Conservation (phyloP, 2,797 vertebrate species). For the Peromyscus nudipes region DNA sequence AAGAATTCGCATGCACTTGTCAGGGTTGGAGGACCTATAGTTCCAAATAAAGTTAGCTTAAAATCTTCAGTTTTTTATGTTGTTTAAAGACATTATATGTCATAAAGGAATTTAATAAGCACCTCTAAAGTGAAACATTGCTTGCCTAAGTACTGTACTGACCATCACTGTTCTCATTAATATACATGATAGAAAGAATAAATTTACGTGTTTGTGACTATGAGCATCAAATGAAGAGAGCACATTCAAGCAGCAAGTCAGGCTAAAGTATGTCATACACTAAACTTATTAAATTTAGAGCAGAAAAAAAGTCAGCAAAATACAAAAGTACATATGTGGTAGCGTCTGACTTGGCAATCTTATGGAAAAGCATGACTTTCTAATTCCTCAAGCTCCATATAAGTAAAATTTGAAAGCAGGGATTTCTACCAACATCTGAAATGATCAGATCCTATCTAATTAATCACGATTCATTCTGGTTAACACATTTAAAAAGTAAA, state of each 20-base stretch:
- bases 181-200: not conserved
- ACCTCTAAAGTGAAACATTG: not conserved
- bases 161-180: not conserved
- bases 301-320: not conserved
- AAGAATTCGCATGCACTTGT: not conserved
- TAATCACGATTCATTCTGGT: not conserved
- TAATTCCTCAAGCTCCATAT: not conserved
- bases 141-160: not conserved
- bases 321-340: not conserved
- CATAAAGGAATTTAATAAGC: not conserved
- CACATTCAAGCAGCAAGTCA: not conserved
- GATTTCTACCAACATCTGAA: not conserved
- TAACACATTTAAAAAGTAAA: constrained; percentile 14
- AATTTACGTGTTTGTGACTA: not conserved
- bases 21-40: not conserved
- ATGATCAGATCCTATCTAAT: not conserved
- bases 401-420: not conserved
- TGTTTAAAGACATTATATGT: not conserved
- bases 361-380: not conserved
- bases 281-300: constrained; percentile 10
- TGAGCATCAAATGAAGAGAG: not conserved
- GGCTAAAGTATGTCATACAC: not conserved
- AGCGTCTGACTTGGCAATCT: not conserved
- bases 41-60: not conserved
- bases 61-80: not conserved